Base-by-base conservation (phyloP, 2,113 vertebrate species). In the Irena cyanogastra region DNA sequence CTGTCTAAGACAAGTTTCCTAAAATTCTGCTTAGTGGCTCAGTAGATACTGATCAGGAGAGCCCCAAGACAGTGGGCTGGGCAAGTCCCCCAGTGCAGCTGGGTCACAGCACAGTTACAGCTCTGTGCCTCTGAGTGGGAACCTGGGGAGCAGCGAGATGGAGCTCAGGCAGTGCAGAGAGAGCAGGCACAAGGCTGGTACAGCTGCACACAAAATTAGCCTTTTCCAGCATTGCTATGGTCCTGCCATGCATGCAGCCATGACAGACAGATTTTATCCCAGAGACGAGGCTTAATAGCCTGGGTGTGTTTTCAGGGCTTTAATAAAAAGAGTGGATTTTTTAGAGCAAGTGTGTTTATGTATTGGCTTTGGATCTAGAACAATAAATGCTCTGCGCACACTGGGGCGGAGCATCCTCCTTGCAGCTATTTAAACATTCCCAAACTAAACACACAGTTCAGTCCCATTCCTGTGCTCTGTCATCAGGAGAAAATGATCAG, bases 1-100 rank as follows among this genome's bases (percentile, higher is more conserved):
- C 75, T 94, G 84, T 45, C 83, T 85, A 44, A 94, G 61, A 27
- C 52, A 83, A 63, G n/a, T 91, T 83, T 60, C 77, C 79, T 84
- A n/a, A 89, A 87, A 81, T 74, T 92, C 59, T 56, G 63, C 49
- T 22, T 79, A 12, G 70, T 13, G 7, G 44, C 86, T 77, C 23
- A 5, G 37, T 68, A 71, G 61, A 19, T 83, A 17, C 17, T 75
- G 41, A 42, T 61, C 37, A 80, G 59, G 30, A 31, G 77, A 86
- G 66, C 71, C 78, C 63, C 53, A 27, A 57, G 80, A 68, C 52
- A 76, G 57, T 28, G 84, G 26, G 2, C 41, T 39, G 76, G 71
- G 37, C 41, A 70, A 59, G 22, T 12, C 10, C 5, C 3, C 6
- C 45, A 19, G 26, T 50, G 60, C 54, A 74, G 30, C 37, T 81